Base-by-base conservation (phyloP, 2,797 vertebrate species). In the Halcyon leucocephala region DNA sequence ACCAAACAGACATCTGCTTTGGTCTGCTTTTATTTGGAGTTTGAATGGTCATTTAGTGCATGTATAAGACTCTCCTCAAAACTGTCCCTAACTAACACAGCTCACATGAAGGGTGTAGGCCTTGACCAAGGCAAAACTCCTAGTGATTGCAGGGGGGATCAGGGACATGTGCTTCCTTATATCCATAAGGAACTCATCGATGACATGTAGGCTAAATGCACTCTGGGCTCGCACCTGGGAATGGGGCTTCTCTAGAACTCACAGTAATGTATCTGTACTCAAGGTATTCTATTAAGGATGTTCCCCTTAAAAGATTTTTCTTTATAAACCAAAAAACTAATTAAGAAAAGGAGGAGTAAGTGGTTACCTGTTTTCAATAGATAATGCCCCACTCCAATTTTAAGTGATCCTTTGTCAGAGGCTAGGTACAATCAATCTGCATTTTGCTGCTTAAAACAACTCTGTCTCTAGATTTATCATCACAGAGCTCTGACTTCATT, bases 131-230 rank as follows among this genome's bases (percentile, higher is more conserved):
- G 55, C 24, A 44, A 86, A 89, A 31, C 19, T 89, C 28, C 9
- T n/a, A 24, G 57, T 62, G 22, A 58, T 62, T 37, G 25, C 46
- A 44, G 21, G 12, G 26, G 25, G 22, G 9, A 89, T 37, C 12
- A 62, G 78, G 35, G 48, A 17, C 2, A 3, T 2, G 20, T 55
- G 18, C 24, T 86, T 64, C 65, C 37, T 88, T 0, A 0, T 33
- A 37, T 44, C 62, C 7, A 7, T 61, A 44, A 82, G 10, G 13
- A 39, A 48, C 24, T 76, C 71, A 25, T 46, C 33, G 55, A 6
- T 35, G n/a, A 44, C 16, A 57, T 22, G 6, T 2, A 66, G 31
- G 41, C 16, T 12, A 22, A 65, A 81, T 54, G 46, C 21, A 9
- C 33, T 71, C 25, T 52, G 9, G n/a, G 44, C 33, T 90, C 4